A percentile compares a stretch with the other conserved stretches of the same genome.
phyloP scores from a whole-genome alignment of 2,888 invertebrate species.

The Stenichneumon culpator region DNA sequence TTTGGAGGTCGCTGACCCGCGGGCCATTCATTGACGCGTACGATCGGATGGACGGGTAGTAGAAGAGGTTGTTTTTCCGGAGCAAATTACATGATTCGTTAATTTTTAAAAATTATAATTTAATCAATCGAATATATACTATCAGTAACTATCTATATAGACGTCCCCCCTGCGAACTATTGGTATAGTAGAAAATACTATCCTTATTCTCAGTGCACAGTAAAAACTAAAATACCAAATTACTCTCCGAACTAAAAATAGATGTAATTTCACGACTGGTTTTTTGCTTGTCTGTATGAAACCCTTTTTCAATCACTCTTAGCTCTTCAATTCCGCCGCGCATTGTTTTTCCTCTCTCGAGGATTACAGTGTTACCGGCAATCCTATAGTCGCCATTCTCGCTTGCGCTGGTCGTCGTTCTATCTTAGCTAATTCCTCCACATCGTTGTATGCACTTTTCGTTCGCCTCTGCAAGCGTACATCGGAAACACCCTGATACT shows the following conservation, averaged over 20 bases:
- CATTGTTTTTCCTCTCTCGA: not conserved
- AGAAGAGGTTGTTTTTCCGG: not conserved
- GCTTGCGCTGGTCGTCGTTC: constrained; percentile 10
- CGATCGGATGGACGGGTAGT: not conserved
- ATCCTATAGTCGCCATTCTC: constrained; percentile 12
- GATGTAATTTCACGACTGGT: not conserved
- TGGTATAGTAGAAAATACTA: too few species aligned
- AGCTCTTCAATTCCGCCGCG: not conserved
- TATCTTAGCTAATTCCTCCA: not conserved
- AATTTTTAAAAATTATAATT: too few species aligned
- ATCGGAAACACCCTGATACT: constrained; percentile 34
- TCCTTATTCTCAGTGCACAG: too few species aligned
- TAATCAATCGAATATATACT: too few species aligned
- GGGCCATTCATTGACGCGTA: not conserved
- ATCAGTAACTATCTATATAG: too few species aligned
- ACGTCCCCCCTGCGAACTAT: too few species aligned
- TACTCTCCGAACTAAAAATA: not conserved
- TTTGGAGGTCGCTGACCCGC: not conserved
- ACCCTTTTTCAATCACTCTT: not conserved
- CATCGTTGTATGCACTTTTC: constrained; percentile 4
- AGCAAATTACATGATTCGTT: not conserved
- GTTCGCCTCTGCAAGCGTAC: constrained; percentile 7
- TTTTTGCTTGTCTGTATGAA: not conserved
- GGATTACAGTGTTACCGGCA: not conserved
- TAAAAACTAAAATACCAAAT: not conserved